Conservation (phyloP, 2,797 vertebrate genomes). For the Sphaeramia orbicularis region DNA sequence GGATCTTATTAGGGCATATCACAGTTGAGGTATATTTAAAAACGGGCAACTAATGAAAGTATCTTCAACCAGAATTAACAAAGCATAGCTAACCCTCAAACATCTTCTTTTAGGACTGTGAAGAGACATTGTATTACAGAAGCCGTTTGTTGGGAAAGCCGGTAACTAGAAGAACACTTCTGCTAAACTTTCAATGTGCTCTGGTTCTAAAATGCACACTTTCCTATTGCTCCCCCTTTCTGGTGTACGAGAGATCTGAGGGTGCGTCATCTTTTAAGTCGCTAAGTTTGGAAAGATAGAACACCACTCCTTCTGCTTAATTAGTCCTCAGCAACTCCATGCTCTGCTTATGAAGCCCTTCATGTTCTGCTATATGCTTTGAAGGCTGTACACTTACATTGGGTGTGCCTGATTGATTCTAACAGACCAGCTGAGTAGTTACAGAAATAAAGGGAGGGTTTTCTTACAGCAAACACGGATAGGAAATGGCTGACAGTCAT, state of each 20-base stretch:
- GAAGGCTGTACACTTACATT: constrained; percentile 48
- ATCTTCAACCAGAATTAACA: not conserved
- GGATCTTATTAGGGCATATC: not conserved
- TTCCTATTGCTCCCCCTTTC: constrained; percentile 8
- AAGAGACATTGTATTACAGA: constrained; percentile 6
- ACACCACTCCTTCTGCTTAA: constrained; percentile 51
- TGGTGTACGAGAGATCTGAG: constrained; percentile 57
- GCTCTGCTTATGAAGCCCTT: constrained; percentile 56
- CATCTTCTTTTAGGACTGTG: not conserved
- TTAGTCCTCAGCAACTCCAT: constrained; percentile 62
- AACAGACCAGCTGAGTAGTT: constrained; percentile 37
- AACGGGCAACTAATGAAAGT: not conserved
- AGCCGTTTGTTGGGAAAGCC: not conserved
- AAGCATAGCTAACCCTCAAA: no score
- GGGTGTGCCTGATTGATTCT: constrained; percentile 48
- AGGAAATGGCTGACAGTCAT: constrained; percentile 17
- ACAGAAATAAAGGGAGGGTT: constrained; percentile 21
- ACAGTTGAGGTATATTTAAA: not conserved
- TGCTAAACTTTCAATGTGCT: constrained; percentile 25
- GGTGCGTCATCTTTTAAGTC: constrained; percentile 56
- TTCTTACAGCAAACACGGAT: constrained; percentile 22
- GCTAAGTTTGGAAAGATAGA: constrained; percentile 62
- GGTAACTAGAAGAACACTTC: constrained; percentile 5
- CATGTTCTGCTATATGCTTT: constrained; percentile 61
- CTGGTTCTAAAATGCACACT: not conserved